These are phyloP conservation scores for Varecia variegata DNA, from an alignment of 2,797 vertebrate genomes.

Conservation along the genomic window DNA sequence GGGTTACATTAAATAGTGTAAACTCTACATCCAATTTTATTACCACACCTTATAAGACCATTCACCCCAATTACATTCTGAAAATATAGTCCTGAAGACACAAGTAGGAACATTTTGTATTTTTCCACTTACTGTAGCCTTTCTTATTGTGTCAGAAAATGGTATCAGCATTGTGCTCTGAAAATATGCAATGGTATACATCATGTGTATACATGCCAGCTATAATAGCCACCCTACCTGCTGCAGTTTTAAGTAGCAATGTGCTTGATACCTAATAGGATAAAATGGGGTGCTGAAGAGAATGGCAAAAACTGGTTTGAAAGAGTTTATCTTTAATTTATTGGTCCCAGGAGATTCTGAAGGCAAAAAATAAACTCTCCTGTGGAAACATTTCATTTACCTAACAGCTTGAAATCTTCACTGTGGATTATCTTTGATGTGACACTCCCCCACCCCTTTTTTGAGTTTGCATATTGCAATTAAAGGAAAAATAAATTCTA, in stretches of 20 bases:
- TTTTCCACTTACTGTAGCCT: not conserved
- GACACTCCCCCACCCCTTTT: not conserved
- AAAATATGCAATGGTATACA: not conserved
- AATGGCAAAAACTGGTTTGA: slow-evolving; percentile 54
- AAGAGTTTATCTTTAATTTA: slow-evolving; percentile 73
- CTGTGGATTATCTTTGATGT: slow-evolving; percentile 59
- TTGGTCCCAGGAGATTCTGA: slow-evolving; percentile 52
- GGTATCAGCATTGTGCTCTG: not conserved
- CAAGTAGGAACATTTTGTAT: not conserved
- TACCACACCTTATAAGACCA: not conserved
- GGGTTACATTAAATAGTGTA: not conserved
- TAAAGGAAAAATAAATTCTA: slow-evolving; percentile 69
- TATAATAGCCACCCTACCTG: not conserved
- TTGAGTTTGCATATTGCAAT: slow-evolving; percentile 43
- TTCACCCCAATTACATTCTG: not conserved
- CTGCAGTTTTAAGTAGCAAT: not conserved
- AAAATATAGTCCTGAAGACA: not conserved
- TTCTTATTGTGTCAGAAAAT: not conserved
- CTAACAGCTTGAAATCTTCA: slow-evolving; percentile 75
- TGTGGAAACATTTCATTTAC: slow-evolving; percentile 73
- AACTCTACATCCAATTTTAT: not conserved
- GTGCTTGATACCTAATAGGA: not conserved
- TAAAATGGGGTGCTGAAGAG: slow-evolving; percentile 6
- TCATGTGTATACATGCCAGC: not conserved
- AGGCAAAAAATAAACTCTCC: slow-evolving; percentile 54